phyloP scores from a whole-genome alignment of 2,888 invertebrate genomes.

The Tethea ocularis region DNA sequence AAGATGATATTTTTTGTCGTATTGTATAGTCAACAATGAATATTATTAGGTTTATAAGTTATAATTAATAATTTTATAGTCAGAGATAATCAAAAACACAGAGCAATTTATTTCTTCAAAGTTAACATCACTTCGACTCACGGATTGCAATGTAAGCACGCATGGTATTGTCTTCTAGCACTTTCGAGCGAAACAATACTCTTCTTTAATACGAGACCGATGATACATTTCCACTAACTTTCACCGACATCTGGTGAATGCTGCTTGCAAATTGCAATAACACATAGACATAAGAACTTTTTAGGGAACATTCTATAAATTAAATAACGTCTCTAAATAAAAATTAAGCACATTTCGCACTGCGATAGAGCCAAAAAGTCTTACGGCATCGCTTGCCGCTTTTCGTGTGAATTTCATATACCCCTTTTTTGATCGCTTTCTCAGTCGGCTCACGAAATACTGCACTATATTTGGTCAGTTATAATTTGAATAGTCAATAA shows the following conservation, averaged over 20 bases:
- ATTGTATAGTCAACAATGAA: background rate
- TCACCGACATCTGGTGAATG: conserved; percentile 73
- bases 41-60: background rate
- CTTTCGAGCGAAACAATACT: conserved; percentile 46
- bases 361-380: conserved; percentile 59
- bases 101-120: conserved; percentile 47
- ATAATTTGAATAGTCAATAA: conserved; percentile 2
- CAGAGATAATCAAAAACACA: conserved; percentile 54
- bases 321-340: conserved; percentile 36
- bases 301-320: conserved; percentile 26
- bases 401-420: conserved; percentile 66
- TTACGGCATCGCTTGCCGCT: conserved; percentile 79
- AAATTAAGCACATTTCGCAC: conserved; percentile 69
- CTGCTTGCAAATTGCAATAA: conserved; percentile 71
- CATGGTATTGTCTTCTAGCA: conserved; percentile 76
- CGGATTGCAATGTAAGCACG: conserved; percentile 78
- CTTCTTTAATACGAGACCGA: conserved; percentile 32
- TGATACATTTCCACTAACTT: conserved; percentile 62
- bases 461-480: conserved; percentile 15
- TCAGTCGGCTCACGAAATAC: conserved; percentile 60
- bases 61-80: background rate
- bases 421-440: conserved; percentile 53
- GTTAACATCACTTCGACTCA: conserved; percentile 73
- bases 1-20: background rate
- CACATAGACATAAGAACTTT: conserved; percentile 34